A percentile compares a stretch with the other conserved stretches of the same genome.
Conservation (phyloP, 2,113 vertebrate genomes). For the Trematocara variabile region DNA sequence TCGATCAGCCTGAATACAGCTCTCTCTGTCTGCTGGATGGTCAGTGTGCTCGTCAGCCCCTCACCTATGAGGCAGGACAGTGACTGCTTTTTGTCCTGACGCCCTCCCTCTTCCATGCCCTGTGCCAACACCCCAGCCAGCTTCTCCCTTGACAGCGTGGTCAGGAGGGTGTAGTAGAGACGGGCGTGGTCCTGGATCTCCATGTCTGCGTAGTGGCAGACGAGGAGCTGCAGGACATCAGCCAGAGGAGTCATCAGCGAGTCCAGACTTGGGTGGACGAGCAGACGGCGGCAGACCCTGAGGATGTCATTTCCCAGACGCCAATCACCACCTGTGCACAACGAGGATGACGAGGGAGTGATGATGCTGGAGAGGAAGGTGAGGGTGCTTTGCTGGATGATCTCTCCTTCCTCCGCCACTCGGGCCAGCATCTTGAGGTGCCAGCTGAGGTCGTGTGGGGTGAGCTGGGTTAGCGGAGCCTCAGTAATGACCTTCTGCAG, state of each 20-base stretch:
- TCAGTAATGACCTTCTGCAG: conserved; percentile 71
- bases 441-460: conserved; percentile 64
- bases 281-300: conserved; percentile 74
- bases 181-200: conserved; percentile 84
- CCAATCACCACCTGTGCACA: conserved; percentile 69
- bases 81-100: conserved; percentile 64
- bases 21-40: conserved; percentile 64
- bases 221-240: conserved; percentile 76
- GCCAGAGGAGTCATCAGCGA: conserved; percentile 67
- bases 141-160: conserved; percentile 80
- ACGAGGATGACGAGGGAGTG: conserved; percentile 50
- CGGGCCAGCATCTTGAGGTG: conserved; percentile 80
- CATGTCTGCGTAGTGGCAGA: conserved; percentile 70
- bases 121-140: conserved; percentile 65
- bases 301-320: conserved; percentile 76
- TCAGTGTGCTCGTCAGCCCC: conserved; percentile 70
- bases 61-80: conserved; percentile 79
- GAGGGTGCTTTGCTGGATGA: conserved; percentile 64
- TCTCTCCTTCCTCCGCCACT: conserved; percentile 71
- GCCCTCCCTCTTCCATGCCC: conserved; percentile 54
- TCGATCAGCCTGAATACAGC: conserved; percentile 60
- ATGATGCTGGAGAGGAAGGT: conserved; percentile 68
- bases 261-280: conserved; percentile 69
- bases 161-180: conserved; percentile 85
- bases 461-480: conserved; percentile 20